A percentile compares a stretch with the other conserved stretches of the same genome.
phyloP scores from a whole-genome alignment of 2,888 invertebrate genomes.

The Tubulanus polymorphus region DNA sequence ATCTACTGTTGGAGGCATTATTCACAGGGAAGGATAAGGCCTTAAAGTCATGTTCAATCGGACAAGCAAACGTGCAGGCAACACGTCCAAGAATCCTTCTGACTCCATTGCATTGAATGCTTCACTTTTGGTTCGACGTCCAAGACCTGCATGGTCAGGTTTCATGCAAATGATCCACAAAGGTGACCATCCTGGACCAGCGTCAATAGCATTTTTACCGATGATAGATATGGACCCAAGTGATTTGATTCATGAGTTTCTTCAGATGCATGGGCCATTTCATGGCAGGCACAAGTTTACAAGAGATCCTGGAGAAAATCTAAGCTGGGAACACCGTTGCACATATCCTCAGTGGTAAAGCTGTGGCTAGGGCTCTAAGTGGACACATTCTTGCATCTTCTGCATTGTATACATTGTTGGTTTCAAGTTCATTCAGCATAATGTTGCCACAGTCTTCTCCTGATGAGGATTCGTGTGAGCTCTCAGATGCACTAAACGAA shows the following conservation, averaged over 20 bases:
- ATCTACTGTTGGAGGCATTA: conserved; percentile 11
- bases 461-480: background rate
- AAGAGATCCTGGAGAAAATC: conserved; percentile 19
- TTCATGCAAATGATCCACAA: conserved; percentile 20
- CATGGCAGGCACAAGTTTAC: conserved; percentile 22
- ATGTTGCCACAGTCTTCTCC: background rate
- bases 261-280: conserved; percentile 25
- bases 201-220: conserved; percentile 15
- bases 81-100: conserved; percentile 20
- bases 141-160: conserved; percentile 22
- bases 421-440: background rate
- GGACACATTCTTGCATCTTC: conserved; percentile 19
- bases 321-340: conserved; percentile 21
- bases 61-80: conserved; percentile 27
- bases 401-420: conserved; percentile 11
- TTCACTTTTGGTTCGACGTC: conserved; percentile 5
- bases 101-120: conserved; percentile 20
- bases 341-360: conserved; percentile 23
- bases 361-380: conserved; percentile 18
- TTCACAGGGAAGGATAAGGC: conserved; percentile 7
- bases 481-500: background rate
- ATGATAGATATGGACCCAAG: conserved; percentile 21
- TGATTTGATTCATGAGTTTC: conserved; percentile 21
- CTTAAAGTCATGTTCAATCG: conserved; percentile 20
- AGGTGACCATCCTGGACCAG: conserved; percentile 11